Conservation (phyloP, 2,113 vertebrate genomes). For the Isurus oxyrinchus region DNA sequence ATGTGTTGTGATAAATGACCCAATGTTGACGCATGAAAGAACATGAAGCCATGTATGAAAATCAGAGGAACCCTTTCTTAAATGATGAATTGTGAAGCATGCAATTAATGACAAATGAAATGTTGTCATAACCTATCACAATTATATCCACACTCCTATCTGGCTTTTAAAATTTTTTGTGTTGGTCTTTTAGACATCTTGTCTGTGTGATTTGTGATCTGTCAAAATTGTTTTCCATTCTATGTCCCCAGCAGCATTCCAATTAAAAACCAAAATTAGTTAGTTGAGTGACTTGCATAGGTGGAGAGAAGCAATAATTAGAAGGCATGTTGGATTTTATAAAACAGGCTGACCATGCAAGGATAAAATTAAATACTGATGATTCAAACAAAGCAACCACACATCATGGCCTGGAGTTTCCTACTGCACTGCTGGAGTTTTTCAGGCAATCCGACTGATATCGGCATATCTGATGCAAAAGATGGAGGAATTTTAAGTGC, state of each 20-base stretch:
- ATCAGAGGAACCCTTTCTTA: neutral
- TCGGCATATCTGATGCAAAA: no score
- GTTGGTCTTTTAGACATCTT: neutral
- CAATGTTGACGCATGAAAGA: neutral
- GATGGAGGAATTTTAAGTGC: neutral
- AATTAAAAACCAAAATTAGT: neutral
- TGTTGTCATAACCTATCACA: neutral
- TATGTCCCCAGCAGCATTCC: neutral
- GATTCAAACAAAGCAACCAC: neutral
- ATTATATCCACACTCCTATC: neutral
- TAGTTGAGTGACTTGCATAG: neutral
- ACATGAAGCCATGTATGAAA: neutral
- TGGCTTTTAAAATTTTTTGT: neutral
- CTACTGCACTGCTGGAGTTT: neutral
- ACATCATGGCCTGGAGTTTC: neutral
- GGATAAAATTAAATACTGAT: neutral
- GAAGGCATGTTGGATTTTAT: neutral
- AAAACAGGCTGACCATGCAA: neutral
- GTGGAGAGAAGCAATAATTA: neutral
- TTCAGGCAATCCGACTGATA: neutral
- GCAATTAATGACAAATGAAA: neutral
- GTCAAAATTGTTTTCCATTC: neutral
- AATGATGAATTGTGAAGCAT: neutral
- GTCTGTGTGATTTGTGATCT: neutral
- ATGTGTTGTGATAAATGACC: neutral